A percentile compares a stretch with the other conserved stretches of the same genome.
Conservation (phyloP, 2,113 vertebrate genomes). For the Coturnix japonica region DNA sequence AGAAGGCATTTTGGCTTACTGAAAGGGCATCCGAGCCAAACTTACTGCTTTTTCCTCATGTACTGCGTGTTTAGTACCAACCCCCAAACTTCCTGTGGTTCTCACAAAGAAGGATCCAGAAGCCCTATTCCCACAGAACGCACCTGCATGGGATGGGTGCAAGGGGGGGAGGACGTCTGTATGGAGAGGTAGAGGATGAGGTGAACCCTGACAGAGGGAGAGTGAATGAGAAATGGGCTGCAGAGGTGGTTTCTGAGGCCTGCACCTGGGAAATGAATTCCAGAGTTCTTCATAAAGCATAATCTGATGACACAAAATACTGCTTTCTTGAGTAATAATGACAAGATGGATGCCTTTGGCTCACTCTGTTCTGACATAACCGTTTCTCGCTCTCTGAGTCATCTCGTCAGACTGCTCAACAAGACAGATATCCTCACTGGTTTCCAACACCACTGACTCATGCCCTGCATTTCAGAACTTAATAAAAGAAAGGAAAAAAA, state of each 20-base stretch:
- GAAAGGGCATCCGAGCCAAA: neutral
- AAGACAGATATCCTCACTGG: neutral
- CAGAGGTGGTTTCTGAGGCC: neutral
- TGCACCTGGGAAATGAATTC: neutral
- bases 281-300: neutral
- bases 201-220: neutral
- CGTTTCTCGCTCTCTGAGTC: conserved; percentile 30
- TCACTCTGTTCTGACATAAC: neutral
- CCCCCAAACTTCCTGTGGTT: neutral
- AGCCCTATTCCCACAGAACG: neutral
- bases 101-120: neutral
- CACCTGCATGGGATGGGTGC: neutral
- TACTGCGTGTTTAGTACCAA: neutral
- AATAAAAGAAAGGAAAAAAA: neutral
- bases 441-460: neutral
- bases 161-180: neutral
- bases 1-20: neutral
- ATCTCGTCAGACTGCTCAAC: neutral
- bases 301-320: conserved; percentile 28
- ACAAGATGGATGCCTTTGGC: conserved; percentile 15
- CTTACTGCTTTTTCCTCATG: accelerated
- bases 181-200: neutral
- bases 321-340: conserved; percentile 15
- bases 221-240: neutral
- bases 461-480: neutral